Evolutionary conservation across 2,113 vertebrate genomes (phyloP), one percentile per base, ranked within the genome.

Genomic region (Carettochelys insculpta): DNA sequence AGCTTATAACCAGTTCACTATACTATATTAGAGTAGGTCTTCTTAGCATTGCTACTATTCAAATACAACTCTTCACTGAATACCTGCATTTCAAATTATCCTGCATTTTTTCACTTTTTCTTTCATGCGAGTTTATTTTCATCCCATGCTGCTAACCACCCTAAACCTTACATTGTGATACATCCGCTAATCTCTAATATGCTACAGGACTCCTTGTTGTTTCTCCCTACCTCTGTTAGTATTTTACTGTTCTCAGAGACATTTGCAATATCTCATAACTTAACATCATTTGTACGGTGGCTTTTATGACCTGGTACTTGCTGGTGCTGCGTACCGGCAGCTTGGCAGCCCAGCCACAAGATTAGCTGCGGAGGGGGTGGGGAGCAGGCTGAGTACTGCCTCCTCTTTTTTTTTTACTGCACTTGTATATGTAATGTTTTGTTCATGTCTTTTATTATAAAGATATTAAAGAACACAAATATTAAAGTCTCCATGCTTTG

Each of bases 41-140:
- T 68, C 80, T 17, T 65, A n/a, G 92, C 9, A 20, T 47, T 65
- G 41, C 50, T 22, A 0, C 13, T 86, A 86, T 88, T 88, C 43
- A 88, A 51, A 12, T 79, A 83, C 73, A 85, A 56, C 24, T 5
- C 50, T 93, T 19, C 13, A 0, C 2, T 80, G 68, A 90, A 92
- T 77, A 56, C 2, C 19, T 82, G 31, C 19, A 12, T 41, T 95
- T 91, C 58, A 25, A 41, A 86, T 54, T 90, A 87, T 54, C 90
- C 83, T 88, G 45, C n/a, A 85, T 88, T 93, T 90, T 92, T 85
- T 43, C 90, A n/a, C 25, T 87, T 88, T 92, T 45, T 94, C 84
- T 85, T n/a, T 8, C 91, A 8, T 79, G 34, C 38, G 10, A 91
- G 86, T 12, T 88, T 90, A 93, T 87, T 94, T 93, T 94, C 84